Evolutionary conservation across 53 echinoderm and acorn worm species (phyloP).

Genomic region (Paracentrotus lividus): DNA sequence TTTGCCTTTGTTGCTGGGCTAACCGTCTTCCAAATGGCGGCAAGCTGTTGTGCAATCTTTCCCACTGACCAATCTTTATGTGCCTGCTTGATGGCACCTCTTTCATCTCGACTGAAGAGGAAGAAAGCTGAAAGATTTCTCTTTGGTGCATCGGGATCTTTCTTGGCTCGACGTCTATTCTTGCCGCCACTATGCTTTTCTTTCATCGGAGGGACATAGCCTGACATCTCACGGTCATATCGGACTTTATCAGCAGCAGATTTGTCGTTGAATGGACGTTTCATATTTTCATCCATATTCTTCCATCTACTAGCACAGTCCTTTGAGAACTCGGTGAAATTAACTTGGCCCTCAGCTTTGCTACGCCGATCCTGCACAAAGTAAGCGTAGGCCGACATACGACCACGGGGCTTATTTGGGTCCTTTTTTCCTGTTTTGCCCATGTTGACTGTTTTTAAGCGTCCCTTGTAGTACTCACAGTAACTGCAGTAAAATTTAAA

Average conservation of each 20-base stretch:
- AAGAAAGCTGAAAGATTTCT: constrained; percentile 98
- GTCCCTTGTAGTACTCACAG: background rate
- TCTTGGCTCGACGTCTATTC: constrained; percentile 81
- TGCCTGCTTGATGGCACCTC: constrained; percentile 80
- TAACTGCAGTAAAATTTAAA: background rate
- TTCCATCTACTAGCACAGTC: constrained; percentile 95
- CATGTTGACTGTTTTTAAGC: constrained; percentile 23
- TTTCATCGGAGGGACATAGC: constrained; percentile 84
- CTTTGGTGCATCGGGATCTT: constrained; percentile 98
- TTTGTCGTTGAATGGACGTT: constrained; percentile 79
- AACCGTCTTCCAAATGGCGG: constrained; percentile 90
- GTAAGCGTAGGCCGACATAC: constrained; percentile 98
- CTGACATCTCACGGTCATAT: constrained; percentile 87
- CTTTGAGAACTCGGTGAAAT: constrained; percentile 96
- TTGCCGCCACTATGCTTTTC: constrained; percentile 76
- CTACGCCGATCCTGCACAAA: constrained; percentile 86
- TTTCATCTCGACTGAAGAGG: constrained; percentile 94
- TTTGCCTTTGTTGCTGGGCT: constrained; percentile 72
- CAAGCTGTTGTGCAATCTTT: constrained; percentile 89
- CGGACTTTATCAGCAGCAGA: constrained; percentile 89
- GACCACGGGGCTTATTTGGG: constrained; percentile 91
- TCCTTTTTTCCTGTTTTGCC: constrained; percentile 76
- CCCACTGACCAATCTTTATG: constrained; percentile 94
- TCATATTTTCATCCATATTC: constrained; percentile 81
- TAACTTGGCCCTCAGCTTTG: constrained; percentile 74